A percentile compares a stretch with the other conserved stretches of the same genome.
These are phyloP conservation scores for Vanessa cardui DNA, from an alignment of 2,888 invertebrate species.

Conservation along the genomic window DNA sequence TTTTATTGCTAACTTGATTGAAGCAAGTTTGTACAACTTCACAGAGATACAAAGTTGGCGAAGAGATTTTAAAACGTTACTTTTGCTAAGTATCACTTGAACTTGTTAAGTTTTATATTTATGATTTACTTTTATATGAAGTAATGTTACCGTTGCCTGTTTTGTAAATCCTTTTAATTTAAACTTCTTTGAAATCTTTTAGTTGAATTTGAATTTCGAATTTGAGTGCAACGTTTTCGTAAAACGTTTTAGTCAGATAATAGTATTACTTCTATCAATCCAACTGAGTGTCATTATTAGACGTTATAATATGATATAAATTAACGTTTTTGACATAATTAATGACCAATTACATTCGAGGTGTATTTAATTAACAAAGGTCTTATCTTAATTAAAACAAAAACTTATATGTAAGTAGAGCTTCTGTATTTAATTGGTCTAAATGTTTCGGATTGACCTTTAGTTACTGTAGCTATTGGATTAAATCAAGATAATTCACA, in stretches of 20 bases:
- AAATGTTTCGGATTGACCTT: conserved; percentile 27
- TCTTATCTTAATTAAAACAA: too few relatives aligned
- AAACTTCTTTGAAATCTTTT: not conserved
- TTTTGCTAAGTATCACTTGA: not conserved
- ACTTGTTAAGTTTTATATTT: conserved; percentile 5
- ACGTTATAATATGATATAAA: too few relatives aligned
- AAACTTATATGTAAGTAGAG: conserved; percentile 9
- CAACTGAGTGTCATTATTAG: too few relatives aligned
- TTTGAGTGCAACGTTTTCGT: too few relatives aligned
- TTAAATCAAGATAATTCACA: conserved; percentile 16
- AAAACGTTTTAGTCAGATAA: too few relatives aligned
- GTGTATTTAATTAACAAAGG: too few relatives aligned
- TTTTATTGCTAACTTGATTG: conserved; percentile 43
- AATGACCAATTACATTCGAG: too few relatives aligned
- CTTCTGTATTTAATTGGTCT: conserved; percentile 21
- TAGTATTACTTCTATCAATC: too few relatives aligned
- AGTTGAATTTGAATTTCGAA: too few relatives aligned
- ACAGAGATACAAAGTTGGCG: conserved; percentile 10
- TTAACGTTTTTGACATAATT: too few relatives aligned
- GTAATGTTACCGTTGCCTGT: not conserved
- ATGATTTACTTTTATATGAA: not conserved
- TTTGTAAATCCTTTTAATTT: not conserved
- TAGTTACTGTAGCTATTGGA: conserved; percentile 14
- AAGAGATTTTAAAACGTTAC: not conserved
- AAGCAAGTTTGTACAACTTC: conserved; percentile 23